Base-by-base conservation (phyloP, 2,113 vertebrate species). In the Atlantisia rogersi region DNA sequence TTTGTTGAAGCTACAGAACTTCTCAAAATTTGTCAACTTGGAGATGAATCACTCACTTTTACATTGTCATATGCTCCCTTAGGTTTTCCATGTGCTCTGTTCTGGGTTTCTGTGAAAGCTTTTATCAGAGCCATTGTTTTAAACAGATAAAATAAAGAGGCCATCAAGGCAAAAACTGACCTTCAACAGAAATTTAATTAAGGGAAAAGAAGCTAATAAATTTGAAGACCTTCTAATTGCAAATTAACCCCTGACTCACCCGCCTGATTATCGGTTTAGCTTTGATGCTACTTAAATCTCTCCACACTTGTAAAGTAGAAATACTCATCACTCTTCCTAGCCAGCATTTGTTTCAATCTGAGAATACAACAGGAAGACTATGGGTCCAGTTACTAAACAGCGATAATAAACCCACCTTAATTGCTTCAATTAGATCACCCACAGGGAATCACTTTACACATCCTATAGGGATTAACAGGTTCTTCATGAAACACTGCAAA, bases 401-500 rank as follows among this genome's bases (percentile, higher is more conserved):
- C 1, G 28, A 94, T 97, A 97, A 97, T 95, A 97, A 96, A 91
- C 84, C 77, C 89, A 94, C 91, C 85, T 96, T 97, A 97, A 98
- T 96, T 97, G 88, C 84, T 92, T 92, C 88, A 87, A 65, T 95
- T 92, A 92, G 92, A 87, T 96, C 68, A 92, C 96, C 96, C 62
- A 59, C 86, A 88, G 87, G 73, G 82, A 97, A 97, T 88, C 84
- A 50, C 55, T 95, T 96, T 79, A 94, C 63, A 93, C 64, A 96
- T 95, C 84, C 73, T 83, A 91, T 24, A 95, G 88, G 94, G 94
- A 97, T 95, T 94, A 97, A 88, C 67, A 77, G 84, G 82, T 90
- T 93, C 48, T 92, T 86, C 48, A 52, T 58, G 83, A 96, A 97
- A 83, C 70, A 62, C 84, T 89, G 52, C 2, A 39, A 92, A 93